Evolutionary conservation across 2,888 invertebrate species (phyloP), one percentile per base, ranked within the genome.

Genomic region (Dioctria rufipes): DNA sequence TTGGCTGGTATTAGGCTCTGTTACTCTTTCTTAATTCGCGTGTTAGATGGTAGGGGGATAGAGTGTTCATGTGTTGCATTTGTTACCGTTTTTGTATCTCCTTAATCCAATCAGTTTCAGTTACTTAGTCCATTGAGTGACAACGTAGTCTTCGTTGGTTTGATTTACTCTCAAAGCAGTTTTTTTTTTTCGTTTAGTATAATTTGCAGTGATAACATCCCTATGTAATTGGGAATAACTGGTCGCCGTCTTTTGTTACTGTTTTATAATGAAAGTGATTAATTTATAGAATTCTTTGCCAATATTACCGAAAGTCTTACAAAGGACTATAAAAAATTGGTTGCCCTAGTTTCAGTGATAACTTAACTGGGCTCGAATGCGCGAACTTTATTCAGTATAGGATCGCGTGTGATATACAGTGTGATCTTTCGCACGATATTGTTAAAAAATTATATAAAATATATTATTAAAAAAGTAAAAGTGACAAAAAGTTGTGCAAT

Each of bases 121-220:
- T 87, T 87, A 87, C 87, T 86, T 86, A 86, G 88, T 87, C 87
- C 86, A 87, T 86, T 86, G 87, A 86, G 87, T 86, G 86, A 88
- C 88, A 86, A 86, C 86, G 85, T 82, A 84, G 83, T 84, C 85
- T 85, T 87, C 86, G 86, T 37, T 77, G 77, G 77, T 49, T 77
- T 49, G 63, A 77, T 46, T 63, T 61, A 43, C 63, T 39, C 2
- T 25, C 60, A 58, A 8, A 37, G n/a, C 37, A 63, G 11, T n/a
- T 60, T 11, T 61, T 77, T 54, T 63, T 63, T 63, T 49, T 63
- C 25, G 63, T 46, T 63, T 37, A 37, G 49, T 37, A 25, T 25
- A 43, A 39, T 37, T 77, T 63, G 43, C 51, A 39, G 11, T 77
- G 63, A 77, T 77, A 77, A 39, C 77, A 11, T 49, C 63, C 42